A percentile compares a stretch with the other conserved stretches of the same genome.
Evolutionary conservation across 2,797 vertebrate species (phyloP).

Genomic region (Lacerta bilineata): DNA sequence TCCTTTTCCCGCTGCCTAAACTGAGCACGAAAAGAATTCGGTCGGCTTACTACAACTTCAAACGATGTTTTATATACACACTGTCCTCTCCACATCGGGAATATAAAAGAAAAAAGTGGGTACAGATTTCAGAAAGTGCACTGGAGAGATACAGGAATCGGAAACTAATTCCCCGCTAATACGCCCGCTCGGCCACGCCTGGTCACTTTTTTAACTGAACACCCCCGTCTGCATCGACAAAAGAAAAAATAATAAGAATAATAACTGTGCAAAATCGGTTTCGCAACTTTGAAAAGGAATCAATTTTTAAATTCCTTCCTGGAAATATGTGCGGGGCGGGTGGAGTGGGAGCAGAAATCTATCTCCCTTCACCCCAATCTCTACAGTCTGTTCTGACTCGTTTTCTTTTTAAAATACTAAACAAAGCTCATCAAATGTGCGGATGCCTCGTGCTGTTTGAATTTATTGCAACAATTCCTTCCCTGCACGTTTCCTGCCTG

Average conservation of each 20-base stretch:
- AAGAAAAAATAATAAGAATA: neutral
- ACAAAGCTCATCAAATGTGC: conserved; percentile 66
- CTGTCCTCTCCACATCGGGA: too few species aligned
- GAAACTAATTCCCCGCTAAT: neutral
- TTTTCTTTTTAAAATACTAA: conserved; percentile 48
- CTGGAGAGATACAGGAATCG: neutral
- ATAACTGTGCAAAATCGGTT: neutral
- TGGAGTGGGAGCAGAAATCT: conserved; percentile 1
- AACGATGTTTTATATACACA: neutral
- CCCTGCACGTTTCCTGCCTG: conserved; percentile 78
- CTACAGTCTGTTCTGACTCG: neutral
- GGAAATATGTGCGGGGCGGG: conserved; percentile 31
- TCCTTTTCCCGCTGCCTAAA: neutral
- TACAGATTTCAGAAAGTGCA: neutral
- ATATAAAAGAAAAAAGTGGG: neutral
- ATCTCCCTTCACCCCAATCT: conserved; percentile 21
- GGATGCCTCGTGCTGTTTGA: conserved; percentile 71
- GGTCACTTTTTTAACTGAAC: neutral
- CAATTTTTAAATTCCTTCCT: conserved; percentile 10
- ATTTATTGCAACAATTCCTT: conserved; percentile 78
- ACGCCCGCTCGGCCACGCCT: neutral
- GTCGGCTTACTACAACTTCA: neutral
- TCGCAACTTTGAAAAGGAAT: conserved; percentile 7
- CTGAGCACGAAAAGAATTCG: neutral
- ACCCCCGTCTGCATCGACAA: neutral